phyloP scores from a whole-genome alignment of 2,113 vertebrate genomes.

The Morone saxatilis region DNA sequence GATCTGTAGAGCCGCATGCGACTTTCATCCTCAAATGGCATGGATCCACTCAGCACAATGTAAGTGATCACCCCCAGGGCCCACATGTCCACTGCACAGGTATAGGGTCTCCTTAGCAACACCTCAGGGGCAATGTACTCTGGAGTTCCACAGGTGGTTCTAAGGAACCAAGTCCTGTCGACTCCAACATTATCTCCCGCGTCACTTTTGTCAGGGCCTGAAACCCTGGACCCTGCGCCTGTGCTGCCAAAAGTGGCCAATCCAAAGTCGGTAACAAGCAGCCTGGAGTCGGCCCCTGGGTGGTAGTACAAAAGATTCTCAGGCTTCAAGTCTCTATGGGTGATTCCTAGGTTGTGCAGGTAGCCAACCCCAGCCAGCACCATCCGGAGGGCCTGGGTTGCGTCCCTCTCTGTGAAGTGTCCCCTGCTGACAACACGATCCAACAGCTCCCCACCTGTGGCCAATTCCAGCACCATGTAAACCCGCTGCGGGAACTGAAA shows the following conservation, averaged over 20 bases:
- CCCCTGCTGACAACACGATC: slow-evolving; percentile 77
- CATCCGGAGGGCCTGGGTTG: slow-evolving; percentile 76
- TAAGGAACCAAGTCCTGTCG: slow-evolving; percentile 32
- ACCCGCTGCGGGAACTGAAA: slow-evolving; percentile 73
- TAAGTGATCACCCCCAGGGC: slow-evolving; percentile 78
- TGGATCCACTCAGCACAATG: slow-evolving; percentile 77
- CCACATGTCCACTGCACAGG: slow-evolving; percentile 80
- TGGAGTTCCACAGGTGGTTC: slow-evolving; percentile 59
- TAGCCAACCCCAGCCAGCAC: slow-evolving; percentile 72
- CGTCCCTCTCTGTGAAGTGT: slow-evolving; percentile 78
- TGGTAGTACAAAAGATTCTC: slow-evolving; percentile 82
- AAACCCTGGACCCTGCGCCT: background rate
- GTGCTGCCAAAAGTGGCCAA: slow-evolving; percentile 68
- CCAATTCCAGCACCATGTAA: slow-evolving; percentile 80
- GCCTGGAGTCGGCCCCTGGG: slow-evolving; percentile 74
- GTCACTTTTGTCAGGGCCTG: background rate
- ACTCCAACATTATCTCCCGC: background rate
- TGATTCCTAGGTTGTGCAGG: slow-evolving; percentile 76
- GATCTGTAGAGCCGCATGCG: slow-evolving; percentile 69
- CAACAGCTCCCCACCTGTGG: slow-evolving; percentile 78
- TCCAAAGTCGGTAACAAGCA: slow-evolving; percentile 80
- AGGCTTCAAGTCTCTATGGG: slow-evolving; percentile 79
- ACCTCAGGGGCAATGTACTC: slow-evolving; percentile 82
- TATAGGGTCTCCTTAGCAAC: slow-evolving; percentile 63
- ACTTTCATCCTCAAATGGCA: slow-evolving; percentile 80